A percentile compares a stretch with the other conserved stretches of the same genome.
phyloP scores from a whole-genome alignment of 2,888 invertebrate genomes.

The Serrognathus titanus region DNA sequence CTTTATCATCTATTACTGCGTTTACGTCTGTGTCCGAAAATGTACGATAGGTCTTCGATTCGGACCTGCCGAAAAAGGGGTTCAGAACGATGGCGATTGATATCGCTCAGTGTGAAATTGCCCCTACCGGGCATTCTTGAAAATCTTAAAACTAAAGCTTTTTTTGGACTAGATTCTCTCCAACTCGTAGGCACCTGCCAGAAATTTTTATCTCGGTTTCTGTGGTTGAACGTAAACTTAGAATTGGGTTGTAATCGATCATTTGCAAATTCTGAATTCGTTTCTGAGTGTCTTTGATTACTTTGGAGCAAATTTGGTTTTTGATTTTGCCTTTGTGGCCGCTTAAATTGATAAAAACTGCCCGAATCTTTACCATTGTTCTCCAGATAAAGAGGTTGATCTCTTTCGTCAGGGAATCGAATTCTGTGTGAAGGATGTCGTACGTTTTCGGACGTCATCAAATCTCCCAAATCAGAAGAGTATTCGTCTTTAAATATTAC shows the following conservation, averaged over 20 bases:
- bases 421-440: constrained; percentile 10
- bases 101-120: constrained; percentile 1
- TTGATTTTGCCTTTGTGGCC: not conserved
- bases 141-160: constrained; percentile 41
- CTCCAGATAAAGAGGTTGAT: no score
- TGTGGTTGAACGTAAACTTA: constrained; percentile 22
- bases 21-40: constrained; percentile 37
- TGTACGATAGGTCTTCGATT: constrained; percentile 37
- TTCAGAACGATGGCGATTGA: constrained; percentile 10
- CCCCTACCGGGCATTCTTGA: constrained; percentile 31
- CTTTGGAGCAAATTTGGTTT: constrained; percentile 4
- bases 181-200: constrained; percentile 35
- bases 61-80: constrained; percentile 38
- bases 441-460: constrained; percentile 17
- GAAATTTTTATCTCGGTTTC: constrained; percentile 36
- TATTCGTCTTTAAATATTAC: constrained; percentile 8
- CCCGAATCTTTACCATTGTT: no score
- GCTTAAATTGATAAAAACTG: not conserved
- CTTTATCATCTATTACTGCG: constrained; percentile 10
- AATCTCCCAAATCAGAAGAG: constrained; percentile 12
- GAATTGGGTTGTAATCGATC: constrained; percentile 13
- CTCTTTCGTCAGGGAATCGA: constrained; percentile 18
- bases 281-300: constrained; percentile 19
- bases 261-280: constrained; percentile 11
- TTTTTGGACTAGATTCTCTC: constrained; percentile 32